Evolutionary conservation across 2,113 vertebrate species (phyloP).

Genomic region (Hippocampus guttulatus): DNA sequence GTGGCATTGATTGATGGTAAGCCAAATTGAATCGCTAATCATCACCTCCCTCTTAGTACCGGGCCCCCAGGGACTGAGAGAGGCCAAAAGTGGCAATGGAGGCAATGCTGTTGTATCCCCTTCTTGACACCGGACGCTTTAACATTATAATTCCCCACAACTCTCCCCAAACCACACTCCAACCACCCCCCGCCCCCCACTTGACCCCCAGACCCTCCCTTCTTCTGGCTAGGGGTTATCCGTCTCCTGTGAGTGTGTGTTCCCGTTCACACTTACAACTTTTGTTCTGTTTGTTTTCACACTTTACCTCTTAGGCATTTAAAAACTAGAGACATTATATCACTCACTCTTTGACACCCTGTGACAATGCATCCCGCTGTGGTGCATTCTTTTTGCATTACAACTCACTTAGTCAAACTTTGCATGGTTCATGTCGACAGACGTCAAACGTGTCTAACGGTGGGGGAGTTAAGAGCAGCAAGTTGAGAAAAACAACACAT

Average conservation of each 20-base stretch:
- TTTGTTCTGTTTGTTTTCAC: conserved; percentile 69
- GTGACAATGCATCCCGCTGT: conserved; percentile 48
- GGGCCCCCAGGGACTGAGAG: conserved; percentile 48
- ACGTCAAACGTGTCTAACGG: conserved; percentile 16
- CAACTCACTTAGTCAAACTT: conserved; percentile 31
- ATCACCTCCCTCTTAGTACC: conserved; percentile 66
- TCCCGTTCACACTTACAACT: conserved; percentile 64
- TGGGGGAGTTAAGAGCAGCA: too few species aligned
- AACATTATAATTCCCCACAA: conserved; percentile 42
- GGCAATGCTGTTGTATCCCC: conserved; percentile 45
- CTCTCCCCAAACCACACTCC: conserved; percentile 20
- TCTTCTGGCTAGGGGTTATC: conserved; percentile 68
- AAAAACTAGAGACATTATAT: conserved; percentile 49
- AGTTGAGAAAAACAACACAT: conserved; percentile 32
- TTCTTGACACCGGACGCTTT: conserved; percentile 52
- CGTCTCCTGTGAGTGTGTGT: conserved; percentile 56
- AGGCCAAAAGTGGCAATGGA: conserved; percentile 56
- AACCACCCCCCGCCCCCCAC: conserved; percentile 54
- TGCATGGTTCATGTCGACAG: conserved; percentile 41
- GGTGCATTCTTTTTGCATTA: conserved; percentile 22
- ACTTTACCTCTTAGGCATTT: conserved; percentile 60
- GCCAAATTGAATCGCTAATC: conserved; percentile 77
- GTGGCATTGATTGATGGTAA: conserved; percentile 71
- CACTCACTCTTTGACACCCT: conserved; percentile 63
- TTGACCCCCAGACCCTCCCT: conserved; percentile 54